Base-by-base conservation (phyloP, 2,113 vertebrate genomes). In the Salvator merianae region DNA sequence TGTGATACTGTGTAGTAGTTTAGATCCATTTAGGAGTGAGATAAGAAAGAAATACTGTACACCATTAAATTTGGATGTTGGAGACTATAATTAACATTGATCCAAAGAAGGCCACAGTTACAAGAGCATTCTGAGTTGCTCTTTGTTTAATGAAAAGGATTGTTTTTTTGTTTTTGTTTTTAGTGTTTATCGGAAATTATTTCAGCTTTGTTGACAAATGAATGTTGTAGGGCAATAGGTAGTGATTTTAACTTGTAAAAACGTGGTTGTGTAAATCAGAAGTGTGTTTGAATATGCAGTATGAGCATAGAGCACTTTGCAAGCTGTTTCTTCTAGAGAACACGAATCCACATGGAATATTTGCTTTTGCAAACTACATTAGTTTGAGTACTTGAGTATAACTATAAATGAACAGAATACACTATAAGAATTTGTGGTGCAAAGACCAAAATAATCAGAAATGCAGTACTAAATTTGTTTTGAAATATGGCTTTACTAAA, bases 21-120 rank as follows among this genome's bases (percentile, higher is more conserved):
- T 71, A 71, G 79, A 63, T 69, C 24, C 14, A 8, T 55, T 70
- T 28, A 59, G 77, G 85, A 83, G 91, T 91, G 88, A 91, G 90
- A 88, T 0, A 14, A 87, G 75, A 78, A 85, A 88, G 55, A 30
- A 71, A 81, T 38, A 20, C 34, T 53, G 77, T 38, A n/a, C 82
- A 22, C 68, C 88, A 89, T 88, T 91, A 59, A n/a, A 63, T 55
- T 55, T 55, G n/a, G 7, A 36, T 71, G 55, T 80, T 77, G 76
- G 85, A 83, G 82, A 89, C 86, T 85, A 87, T 79, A 86, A 91
- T 91, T 91, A 89, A 69, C 90, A 70, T 84, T 90, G 63, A 92
- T 92, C 90, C 84, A 81, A 72, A 90, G 84, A 91, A 86, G 86
- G 79, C 50, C 59, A 75, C 59, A 91, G 28, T 28, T 14, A 38